phyloP scores from a whole-genome alignment of 2,888 invertebrate species.

The Colletes collaris region DNA sequence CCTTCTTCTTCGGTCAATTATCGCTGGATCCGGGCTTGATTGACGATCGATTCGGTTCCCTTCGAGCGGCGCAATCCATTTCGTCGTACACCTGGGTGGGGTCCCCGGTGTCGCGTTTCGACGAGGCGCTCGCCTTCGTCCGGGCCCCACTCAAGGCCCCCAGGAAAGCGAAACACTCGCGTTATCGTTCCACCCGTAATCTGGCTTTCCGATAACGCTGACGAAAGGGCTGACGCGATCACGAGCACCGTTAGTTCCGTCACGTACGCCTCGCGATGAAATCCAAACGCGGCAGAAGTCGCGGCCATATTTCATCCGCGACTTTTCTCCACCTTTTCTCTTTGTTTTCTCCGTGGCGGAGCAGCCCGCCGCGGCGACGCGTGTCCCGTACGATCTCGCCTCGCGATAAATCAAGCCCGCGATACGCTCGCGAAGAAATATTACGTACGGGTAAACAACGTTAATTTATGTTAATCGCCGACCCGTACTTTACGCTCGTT shows the following conservation, averaged over 20 bases:
- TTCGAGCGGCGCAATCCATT: constrained; percentile 53
- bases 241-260: constrained; percentile 40
- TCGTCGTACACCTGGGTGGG: constrained; percentile 56
- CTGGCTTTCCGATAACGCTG: constrained; percentile 12
- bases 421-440: constrained; percentile 42
- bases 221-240: constrained; percentile 31
- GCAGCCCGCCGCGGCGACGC: constrained; percentile 11
- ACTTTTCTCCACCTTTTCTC: constrained; percentile 46
- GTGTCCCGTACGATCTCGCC: constrained; percentile 36
- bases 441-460: constrained; percentile 55
- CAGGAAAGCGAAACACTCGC: constrained; percentile 27
- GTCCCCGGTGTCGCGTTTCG: constrained; percentile 37
- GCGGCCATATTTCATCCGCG: constrained; percentile 43
- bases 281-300: constrained; percentile 50
- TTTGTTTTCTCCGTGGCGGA: constrained; percentile 29
- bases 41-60: constrained; percentile 53
- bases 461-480: constrained; percentile 56
- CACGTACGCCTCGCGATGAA: constrained; percentile 18
- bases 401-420: constrained; percentile 56
- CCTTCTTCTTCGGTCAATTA: constrained; percentile 68
- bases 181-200: constrained; percentile 51
- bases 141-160: background rate
- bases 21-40: constrained; percentile 52
- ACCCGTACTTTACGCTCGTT: constrained; percentile 45
- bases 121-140: background rate